Conservation (phyloP, 2,797 vertebrate species). For the Melanotaenia trifasciata region DNA sequence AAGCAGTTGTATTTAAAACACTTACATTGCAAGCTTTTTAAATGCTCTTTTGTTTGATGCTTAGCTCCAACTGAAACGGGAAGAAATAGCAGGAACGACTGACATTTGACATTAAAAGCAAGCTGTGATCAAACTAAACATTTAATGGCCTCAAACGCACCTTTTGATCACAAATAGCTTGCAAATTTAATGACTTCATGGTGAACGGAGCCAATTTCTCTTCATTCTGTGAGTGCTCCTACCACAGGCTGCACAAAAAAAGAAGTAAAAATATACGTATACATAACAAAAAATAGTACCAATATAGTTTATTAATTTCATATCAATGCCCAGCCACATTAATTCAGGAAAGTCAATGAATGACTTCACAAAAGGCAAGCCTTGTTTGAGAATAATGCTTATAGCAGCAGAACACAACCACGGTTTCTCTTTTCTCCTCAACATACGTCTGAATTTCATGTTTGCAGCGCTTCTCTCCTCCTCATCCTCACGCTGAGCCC, state of each 20-base stretch:
- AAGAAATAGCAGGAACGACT: conserved; percentile 50
- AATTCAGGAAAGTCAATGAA: conserved; percentile 31
- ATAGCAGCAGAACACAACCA: background rate
- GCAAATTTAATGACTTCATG: conserved; percentile 74
- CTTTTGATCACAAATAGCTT: conserved; percentile 76
- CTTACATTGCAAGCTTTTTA: conserved; percentile 39
- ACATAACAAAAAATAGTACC: conserved; percentile 24
- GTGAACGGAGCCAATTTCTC: conserved; percentile 69
- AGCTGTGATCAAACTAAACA: conserved; percentile 66
- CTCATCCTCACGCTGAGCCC: conserved; percentile 82
- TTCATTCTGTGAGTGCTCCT: conserved; percentile 53
- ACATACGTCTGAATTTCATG: background rate
- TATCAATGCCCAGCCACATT: conserved; percentile 47
- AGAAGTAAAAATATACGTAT: background rate
- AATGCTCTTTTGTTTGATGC: conserved; percentile 36
- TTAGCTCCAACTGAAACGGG: conserved; percentile 41
- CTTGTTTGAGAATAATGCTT: conserved; percentile 20
- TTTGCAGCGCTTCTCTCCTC: conserved; percentile 59
- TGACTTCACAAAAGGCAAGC: conserved; percentile 36
- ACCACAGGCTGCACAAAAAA: conserved; percentile 53
- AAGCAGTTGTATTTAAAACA: conserved; percentile 33
- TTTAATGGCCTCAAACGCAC: conserved; percentile 70
- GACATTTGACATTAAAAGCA: conserved; percentile 68
- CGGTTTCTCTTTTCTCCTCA: background rate
- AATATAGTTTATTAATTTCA: conserved; percentile 43